Conservation (phyloP, 2,888 invertebrate species). For the Eristalis pertinax region DNA sequence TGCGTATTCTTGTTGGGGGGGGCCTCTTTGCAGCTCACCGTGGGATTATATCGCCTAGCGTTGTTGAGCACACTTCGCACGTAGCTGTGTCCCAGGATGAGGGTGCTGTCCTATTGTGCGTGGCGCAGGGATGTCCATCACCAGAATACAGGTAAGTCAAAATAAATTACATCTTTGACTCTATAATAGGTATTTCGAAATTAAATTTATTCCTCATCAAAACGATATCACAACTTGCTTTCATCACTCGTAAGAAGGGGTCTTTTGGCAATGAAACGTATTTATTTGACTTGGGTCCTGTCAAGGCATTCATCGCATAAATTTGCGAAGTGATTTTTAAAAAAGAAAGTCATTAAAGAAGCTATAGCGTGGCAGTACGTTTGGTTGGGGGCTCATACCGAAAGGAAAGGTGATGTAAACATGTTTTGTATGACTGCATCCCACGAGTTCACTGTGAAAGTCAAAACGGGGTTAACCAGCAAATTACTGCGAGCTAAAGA, state of each 20-base stretch:
- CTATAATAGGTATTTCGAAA: neutral
- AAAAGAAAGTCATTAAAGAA: too few species aligned
- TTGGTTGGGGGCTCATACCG: too few species aligned
- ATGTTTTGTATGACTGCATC: too few species aligned
- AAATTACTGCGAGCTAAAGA: too few species aligned
- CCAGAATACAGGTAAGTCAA: slow-evolving; percentile 88
- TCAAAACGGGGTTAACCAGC: too few species aligned
- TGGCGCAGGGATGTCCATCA: slow-evolving; percentile 90
- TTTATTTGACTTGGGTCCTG: neutral
- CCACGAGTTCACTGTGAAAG: too few species aligned
- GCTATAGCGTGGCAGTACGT: too few species aligned
- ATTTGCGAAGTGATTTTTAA: too few species aligned
- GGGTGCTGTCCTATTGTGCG: slow-evolving; percentile 88
- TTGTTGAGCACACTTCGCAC: slow-evolving; percentile 87
- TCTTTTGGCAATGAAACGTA: neutral
- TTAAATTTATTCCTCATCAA: neutral
- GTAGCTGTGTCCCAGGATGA: slow-evolving; percentile 88
- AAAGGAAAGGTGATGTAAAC: too few species aligned
- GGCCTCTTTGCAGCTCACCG: slow-evolving; percentile 84
- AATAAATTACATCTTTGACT: too few species aligned
- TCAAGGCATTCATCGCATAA: neutral
- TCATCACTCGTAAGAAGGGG: neutral
- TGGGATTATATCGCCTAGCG: slow-evolving; percentile 87
- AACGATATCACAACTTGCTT: neutral
- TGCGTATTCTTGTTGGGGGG: slow-evolving; percentile 73